These are phyloP conservation scores for Lordiphosa collinella DNA, from an alignment of 1,140 invertebrate species.

Conservation along the genomic window DNA sequence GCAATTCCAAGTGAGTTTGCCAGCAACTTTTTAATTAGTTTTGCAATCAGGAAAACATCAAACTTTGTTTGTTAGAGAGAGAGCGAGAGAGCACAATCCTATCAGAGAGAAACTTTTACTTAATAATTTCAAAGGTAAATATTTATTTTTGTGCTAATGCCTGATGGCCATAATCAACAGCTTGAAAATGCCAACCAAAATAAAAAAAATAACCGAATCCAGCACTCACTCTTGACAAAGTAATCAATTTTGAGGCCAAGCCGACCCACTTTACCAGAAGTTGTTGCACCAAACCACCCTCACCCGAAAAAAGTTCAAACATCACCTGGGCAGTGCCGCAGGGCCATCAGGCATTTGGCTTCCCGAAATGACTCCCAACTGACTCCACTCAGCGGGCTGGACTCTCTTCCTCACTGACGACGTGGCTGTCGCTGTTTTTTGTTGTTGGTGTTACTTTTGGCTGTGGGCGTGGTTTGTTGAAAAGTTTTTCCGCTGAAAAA, in stretches of 20 bases:
- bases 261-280: conserved; percentile 54
- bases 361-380: conserved; percentile 58
- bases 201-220: not conserved
- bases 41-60: conserved; percentile 63
- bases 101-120: conserved; percentile 55
- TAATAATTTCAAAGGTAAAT: conserved; percentile 76
- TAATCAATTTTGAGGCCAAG: conserved; percentile 67
- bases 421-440: conserved; percentile 57
- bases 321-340: conserved; percentile 52
- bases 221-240: conserved; percentile 49
- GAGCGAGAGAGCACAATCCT: conserved; percentile 9
- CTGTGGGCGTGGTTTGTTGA: conserved; percentile 9
- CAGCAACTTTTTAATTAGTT: conserved; percentile 77
- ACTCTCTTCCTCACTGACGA: conserved; percentile 30
- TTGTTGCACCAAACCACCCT: conserved; percentile 31
- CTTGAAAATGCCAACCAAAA: conserved; percentile 61
- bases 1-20: conserved; percentile 59
- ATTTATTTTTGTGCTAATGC: conserved; percentile 73
- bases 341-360: conserved; percentile 25
- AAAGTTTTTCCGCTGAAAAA: conserved; percentile 71
- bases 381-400: conserved; percentile 16
- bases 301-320: conserved; percentile 55
- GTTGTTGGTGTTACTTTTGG: conserved; percentile 20
- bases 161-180: conserved; percentile 73
- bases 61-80: conserved; percentile 36